Conservation (phyloP, 2,888 invertebrate species). For the Dasypogon diadema region DNA sequence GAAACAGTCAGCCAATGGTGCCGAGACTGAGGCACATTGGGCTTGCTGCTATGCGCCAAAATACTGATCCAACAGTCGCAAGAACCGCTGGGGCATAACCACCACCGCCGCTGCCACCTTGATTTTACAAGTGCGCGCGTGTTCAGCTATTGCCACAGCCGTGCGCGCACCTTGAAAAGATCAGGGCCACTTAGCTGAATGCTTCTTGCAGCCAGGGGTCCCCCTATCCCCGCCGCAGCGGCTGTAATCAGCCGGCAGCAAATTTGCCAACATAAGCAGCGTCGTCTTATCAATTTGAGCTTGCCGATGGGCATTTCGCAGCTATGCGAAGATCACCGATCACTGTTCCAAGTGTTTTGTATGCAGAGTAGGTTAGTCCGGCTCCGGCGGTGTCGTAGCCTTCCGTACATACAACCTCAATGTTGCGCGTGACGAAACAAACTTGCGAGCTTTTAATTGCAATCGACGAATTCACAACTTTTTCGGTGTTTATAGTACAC, state of each 20-base stretch:
- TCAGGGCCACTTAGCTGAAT: conserved; percentile 47
- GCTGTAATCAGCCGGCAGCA: neutral
- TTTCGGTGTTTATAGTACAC: neutral
- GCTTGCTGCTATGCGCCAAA: conserved; percentile 5
- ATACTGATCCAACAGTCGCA: neutral
- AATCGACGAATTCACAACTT: neutral
- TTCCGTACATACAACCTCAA: conserved; percentile 18
- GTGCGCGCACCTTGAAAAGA: conserved; percentile 47
- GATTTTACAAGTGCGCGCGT: conserved; percentile 35
- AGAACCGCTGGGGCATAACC: conserved; percentile 29
- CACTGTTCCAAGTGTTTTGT: neutral
- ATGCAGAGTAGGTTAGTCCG: neutral
- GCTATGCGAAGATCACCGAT: neutral
- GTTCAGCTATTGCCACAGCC: conserved; percentile 41
- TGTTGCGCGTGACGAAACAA: conserved; percentile 14
- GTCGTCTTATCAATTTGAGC: neutral
- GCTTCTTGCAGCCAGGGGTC: neutral
- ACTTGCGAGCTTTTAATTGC: conserved; percentile 22
- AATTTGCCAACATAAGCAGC: conserved; percentile 6
- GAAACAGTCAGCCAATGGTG: neutral
- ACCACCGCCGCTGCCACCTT: conserved; percentile 42
- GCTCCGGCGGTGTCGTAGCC: neutral
- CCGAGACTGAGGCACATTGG: too few relatives aligned
- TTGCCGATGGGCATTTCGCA: neutral
- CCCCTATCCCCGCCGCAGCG: neutral